These are phyloP conservation scores for Phrynocephalus forsythii DNA, from an alignment of 2,797 vertebrate genomes.

Conservation along the genomic window DNA sequence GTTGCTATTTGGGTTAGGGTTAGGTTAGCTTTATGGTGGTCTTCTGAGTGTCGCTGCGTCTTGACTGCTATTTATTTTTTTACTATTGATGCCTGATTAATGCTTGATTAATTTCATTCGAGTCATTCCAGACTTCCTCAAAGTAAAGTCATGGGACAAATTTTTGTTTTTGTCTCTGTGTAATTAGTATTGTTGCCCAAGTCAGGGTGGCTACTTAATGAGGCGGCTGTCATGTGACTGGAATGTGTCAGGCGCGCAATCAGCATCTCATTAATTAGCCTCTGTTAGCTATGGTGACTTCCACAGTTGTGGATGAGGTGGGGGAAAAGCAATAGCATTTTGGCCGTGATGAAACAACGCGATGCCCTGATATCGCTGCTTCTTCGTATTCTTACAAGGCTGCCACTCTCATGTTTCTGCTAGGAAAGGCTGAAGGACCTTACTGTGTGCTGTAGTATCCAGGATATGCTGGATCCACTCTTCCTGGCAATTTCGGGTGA, in stretches of 20 bases:
- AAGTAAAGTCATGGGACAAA: too few relatives aligned
- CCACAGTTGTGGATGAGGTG: background rate
- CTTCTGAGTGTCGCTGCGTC: background rate
- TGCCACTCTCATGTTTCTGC: constrained; percentile 30
- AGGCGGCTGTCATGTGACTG: too few relatives aligned
- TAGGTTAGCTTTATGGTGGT: background rate
- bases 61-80: background rate
- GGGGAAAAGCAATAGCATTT: background rate
- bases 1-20: background rate
- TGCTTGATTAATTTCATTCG: background rate
- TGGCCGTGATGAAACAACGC: background rate
- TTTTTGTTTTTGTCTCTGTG: too few relatives aligned
- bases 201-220: too few relatives aligned
- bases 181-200: too few relatives aligned
- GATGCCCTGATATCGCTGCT: background rate
- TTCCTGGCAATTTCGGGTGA: constrained; percentile 82
- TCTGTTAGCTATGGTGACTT: too few relatives aligned
- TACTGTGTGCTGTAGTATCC: constrained; percentile 83
- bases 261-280: too few relatives aligned
- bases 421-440: constrained; percentile 85
- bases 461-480: constrained; percentile 85
- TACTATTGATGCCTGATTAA: background rate
- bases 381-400: background rate
- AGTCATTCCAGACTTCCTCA: background rate
- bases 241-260: too few relatives aligned